phyloP scores from a whole-genome alignment of 1,140 invertebrate species.

The Chironomus striatipennis region DNA sequence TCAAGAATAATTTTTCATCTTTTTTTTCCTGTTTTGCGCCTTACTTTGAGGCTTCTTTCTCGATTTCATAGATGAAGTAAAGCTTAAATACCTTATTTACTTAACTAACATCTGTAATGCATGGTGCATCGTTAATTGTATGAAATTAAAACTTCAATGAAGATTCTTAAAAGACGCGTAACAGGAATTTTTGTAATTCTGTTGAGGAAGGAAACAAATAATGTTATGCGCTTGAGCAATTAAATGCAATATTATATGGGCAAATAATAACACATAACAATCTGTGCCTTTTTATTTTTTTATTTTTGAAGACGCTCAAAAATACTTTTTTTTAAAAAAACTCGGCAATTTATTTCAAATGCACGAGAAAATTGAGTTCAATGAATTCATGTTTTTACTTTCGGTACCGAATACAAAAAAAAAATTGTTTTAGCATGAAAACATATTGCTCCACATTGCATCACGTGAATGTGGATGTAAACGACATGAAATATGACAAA shows the following conservation, averaged over 20 bases:
- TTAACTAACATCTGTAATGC: too few species aligned
- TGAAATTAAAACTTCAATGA: not conserved
- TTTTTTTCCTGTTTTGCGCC: too few species aligned
- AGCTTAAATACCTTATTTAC: too few species aligned
- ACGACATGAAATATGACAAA: not conserved
- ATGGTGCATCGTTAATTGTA: too few species aligned
- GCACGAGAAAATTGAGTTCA: not conserved
- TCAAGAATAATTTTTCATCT: not conserved
- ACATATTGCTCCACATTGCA: not conserved
- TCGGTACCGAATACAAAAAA: not conserved
- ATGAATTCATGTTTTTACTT: not conserved
- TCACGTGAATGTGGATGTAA: not conserved
- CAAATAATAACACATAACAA: conserved; percentile 19
- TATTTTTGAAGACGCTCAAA: not conserved
- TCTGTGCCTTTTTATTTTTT: not conserved
- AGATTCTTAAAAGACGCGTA: conserved; percentile 12
- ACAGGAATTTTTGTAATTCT: conserved; percentile 9
- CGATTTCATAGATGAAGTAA: too few species aligned
- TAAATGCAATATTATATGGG: conserved; percentile 22
- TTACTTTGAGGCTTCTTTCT: too few species aligned
- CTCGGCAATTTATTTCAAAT: not conserved
- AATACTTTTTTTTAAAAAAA: not conserved
- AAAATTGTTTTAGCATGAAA: not conserved
- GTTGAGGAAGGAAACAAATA: not conserved
- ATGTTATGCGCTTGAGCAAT: conserved; percentile 4